phyloP scores from a whole-genome alignment of 2,888 invertebrate species.

The Drosophila rubida region DNA sequence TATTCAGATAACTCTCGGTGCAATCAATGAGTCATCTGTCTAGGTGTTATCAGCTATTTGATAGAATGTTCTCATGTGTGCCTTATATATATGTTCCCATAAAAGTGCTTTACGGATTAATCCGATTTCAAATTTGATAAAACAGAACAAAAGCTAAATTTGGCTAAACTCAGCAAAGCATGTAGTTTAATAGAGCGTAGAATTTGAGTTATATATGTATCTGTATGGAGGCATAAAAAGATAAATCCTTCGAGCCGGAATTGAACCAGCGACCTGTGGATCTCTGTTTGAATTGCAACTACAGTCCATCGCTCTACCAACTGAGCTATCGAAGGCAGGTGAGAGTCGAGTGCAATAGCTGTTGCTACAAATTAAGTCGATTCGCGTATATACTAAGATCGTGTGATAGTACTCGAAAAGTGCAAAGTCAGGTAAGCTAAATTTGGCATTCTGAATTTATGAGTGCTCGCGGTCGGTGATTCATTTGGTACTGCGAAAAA shows the following conservation, averaged over 20 bases:
- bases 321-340: conserved; percentile 74
- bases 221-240: too few relatives aligned
- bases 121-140: too few relatives aligned
- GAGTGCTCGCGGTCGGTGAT: conserved; percentile 7
- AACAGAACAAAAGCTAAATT: too few relatives aligned
- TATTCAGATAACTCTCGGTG: background rate
- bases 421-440: conserved; percentile 9
- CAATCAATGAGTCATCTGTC: conserved; percentile 5
- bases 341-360: background rate
- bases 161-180: too few relatives aligned
- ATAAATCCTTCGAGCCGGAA: conserved; percentile 44
- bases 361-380: background rate
- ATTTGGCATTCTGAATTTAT: conserved; percentile 4
- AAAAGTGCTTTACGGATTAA: too few relatives aligned
- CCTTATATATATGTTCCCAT: too few relatives aligned
- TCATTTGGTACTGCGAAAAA: background rate
- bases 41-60: background rate
- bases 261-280: conserved; percentile 56
- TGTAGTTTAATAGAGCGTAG: too few relatives aligned
- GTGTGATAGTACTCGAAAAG: too few relatives aligned
- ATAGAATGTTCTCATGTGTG: too few relatives aligned
- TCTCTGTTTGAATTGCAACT: conserved; percentile 27
- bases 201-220: too few relatives aligned
- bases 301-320: conserved; percentile 78
- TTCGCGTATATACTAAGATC: background rate